These are phyloP conservation scores for Torymus tubicola DNA, from an alignment of 2,888 invertebrate genomes.

Conservation along the genomic window DNA sequence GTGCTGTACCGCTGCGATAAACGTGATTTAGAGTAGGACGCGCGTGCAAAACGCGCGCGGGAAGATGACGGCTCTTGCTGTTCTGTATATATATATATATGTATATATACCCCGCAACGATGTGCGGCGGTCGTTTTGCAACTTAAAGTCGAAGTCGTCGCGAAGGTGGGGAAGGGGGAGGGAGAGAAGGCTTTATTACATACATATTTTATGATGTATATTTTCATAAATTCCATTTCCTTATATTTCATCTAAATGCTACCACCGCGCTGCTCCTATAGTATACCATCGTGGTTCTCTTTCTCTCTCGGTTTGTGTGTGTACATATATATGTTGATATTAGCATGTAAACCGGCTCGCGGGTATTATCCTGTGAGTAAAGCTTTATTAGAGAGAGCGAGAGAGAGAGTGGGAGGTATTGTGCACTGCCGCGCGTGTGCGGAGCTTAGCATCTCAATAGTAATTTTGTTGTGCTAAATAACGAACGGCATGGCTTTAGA, in stretches of 20 bases:
- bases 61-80: not conserved
- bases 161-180: no score
- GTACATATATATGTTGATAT: slow-evolving; percentile 23
- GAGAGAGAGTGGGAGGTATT: no score
- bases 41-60: slow-evolving; percentile 54
- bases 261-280: no score
- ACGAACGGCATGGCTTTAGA: not conserved
- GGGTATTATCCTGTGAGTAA: slow-evolving; percentile 20
- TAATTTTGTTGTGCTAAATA: no score
- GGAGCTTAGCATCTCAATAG: no score
- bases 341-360: slow-evolving; percentile 41
- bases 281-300: no score
- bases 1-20: slow-evolving; percentile 64
- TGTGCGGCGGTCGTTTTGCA: not conserved
- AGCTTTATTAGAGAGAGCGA: slow-evolving; percentile 15
- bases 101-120: not conserved
- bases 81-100: slow-evolving; percentile 4
- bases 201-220: slow-evolving; percentile 46
- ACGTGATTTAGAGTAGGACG: slow-evolving; percentile 72
- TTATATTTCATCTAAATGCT: slow-evolving; percentile 37
- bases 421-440: no score
- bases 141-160: slow-evolving; percentile 26
- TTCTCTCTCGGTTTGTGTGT: no score
- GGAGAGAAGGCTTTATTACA: slow-evolving; percentile 55
- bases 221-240: slow-evolving; percentile 39